Evolutionary conservation across 2,797 vertebrate genomes (phyloP), one percentile per base, ranked within the genome.

Genomic region (Scolopax rusticola): DNA sequence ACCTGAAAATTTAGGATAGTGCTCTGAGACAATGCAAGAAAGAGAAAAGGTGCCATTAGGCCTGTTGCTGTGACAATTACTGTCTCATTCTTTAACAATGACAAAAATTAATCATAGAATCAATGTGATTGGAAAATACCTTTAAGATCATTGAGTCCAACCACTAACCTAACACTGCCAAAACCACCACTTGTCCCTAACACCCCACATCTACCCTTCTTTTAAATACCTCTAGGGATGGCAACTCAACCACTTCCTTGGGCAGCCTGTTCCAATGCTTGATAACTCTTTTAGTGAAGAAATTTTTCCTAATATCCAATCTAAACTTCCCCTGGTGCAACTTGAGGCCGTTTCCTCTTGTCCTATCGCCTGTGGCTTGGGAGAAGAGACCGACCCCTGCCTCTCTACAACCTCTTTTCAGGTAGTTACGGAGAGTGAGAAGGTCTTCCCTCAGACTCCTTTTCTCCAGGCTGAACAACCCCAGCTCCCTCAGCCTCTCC

Each of bases 371-470:
- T 60, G 15, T 38, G 40, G 20, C 27, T 16, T 33, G 23, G 13
- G 12, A 2, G 1, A 73, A 50, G 38, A 59, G 32, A 30, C 2
- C 0, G 1, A 33, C 6, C 3, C 24, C 2, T 6, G 19, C 4
- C 23, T 63, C 3, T 0, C 12, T 50, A 5, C 28, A 38, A 0
- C 6, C 6, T 68, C 54, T 15, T 73, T 27, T 57, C 53, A 71
- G 18, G 4, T 0, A 1, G 38, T 4, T 71, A 18, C 7, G 64
- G 21, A 63, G 28, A 40, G 19, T 0, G 0, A 15, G 25, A 3
- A 63, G 5, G 28, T 59, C 6, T 15, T 0, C 0, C 15, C 28
- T 36, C 9, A 69, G 3, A 6, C 12, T 61, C 11, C 17, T 79
- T 9, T 63, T 71, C 53, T 84, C 32, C 28, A 73, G 43, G 0